phyloP scores from a whole-genome alignment of 2,888 invertebrate genomes.

The Diogma glabrata region DNA sequence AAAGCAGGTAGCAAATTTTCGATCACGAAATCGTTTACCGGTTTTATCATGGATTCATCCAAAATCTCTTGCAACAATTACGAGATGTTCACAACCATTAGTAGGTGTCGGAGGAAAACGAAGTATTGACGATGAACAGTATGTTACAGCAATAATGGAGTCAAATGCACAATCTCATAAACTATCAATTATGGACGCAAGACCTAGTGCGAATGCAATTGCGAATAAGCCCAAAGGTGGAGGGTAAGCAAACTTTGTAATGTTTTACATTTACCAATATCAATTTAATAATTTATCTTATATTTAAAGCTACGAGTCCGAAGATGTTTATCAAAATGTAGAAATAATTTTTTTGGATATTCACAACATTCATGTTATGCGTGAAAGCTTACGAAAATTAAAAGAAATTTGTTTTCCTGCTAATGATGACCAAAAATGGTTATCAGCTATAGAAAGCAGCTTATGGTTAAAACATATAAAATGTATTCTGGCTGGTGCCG shows the following conservation, averaged over 20 bases:
- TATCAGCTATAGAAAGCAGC: slow-evolving; percentile 89
- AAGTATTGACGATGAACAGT: slow-evolving; percentile 80
- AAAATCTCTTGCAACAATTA: slow-evolving; percentile 89
- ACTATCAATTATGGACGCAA: slow-evolving; percentile 95
- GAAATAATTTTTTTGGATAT: slow-evolving; percentile 97
- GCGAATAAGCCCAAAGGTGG: slow-evolving; percentile 99
- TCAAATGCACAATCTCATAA: slow-evolving; percentile 97
- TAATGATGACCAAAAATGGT: slow-evolving; percentile 89
- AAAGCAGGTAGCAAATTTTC: slow-evolving; percentile 49
- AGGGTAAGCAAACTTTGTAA: too few species aligned
- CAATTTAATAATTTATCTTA: too few species aligned
- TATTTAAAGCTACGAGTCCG: slow-evolving; percentile 92
- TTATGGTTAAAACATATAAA: slow-evolving; percentile 97
- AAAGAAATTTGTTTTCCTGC: slow-evolving; percentile 93
- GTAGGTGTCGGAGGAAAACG: slow-evolving; percentile 88
- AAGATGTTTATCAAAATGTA: slow-evolving; percentile 93
- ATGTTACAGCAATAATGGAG: slow-evolving; percentile 91
- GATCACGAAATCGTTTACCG: slow-evolving; percentile 46
- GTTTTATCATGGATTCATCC: slow-evolving; percentile 98
- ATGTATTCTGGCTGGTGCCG: slow-evolving; percentile 88
- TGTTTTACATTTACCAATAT: too few species aligned
- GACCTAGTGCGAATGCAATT: slow-evolving; percentile 95
- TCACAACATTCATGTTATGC: slow-evolving; percentile 99
- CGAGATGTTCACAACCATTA: slow-evolving; percentile 90
- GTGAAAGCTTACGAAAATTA: slow-evolving; percentile 89